Evolutionary conservation across 2,888 invertebrate species (phyloP), one percentile per base, ranked within the genome.

Genomic region (Callyntrura sp.): DNA sequence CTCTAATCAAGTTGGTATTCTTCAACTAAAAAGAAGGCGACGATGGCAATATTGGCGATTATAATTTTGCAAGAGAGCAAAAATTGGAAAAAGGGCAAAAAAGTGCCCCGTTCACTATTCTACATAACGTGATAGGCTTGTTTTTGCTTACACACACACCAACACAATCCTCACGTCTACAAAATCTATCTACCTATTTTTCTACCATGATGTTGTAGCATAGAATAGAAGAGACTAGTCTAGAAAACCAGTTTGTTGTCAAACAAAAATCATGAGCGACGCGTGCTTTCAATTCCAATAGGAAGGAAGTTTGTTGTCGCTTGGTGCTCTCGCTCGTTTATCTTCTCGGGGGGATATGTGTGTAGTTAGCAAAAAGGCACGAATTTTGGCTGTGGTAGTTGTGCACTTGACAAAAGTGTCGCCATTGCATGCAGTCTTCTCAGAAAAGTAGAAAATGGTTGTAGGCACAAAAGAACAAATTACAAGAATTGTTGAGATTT

Each of bases 251-350:
- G 76, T 76, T 76, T 76, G 9, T 5, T 35, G 35, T 35, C 35
- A 76, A 48, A 76, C 35, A 76, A 51, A 76, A 76, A 85, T 48
- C 43, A 86, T 60, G 62, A 79, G 8, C 62, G 65, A 78, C 88
- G 83, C 88, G 88, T 88, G 88, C 84, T 84, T 88, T 88, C 84
- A 88, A 88, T 88, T 78, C 78, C 57, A 87, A 87, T 81, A 83
- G 68, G 68, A 83, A 83, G 70, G 84, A 84, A 84, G 70, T 14
- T 51, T 76, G 68, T 76, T 76, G 76, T 76, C 76, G 51, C 51
- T 51, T 76, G 20, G 51, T 76, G 12, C 43, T 70, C 20, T 43
- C 23, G 45, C 14, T 70, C 43, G 45, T 45, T 70, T 51, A 35
- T 51, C 51, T 70, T 43, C 51, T 23, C 8, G 11, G 12, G 48